These are phyloP conservation scores for Microplitis demolitor DNA, from an alignment of 1,140 invertebrate genomes.

Conservation along the genomic window DNA sequence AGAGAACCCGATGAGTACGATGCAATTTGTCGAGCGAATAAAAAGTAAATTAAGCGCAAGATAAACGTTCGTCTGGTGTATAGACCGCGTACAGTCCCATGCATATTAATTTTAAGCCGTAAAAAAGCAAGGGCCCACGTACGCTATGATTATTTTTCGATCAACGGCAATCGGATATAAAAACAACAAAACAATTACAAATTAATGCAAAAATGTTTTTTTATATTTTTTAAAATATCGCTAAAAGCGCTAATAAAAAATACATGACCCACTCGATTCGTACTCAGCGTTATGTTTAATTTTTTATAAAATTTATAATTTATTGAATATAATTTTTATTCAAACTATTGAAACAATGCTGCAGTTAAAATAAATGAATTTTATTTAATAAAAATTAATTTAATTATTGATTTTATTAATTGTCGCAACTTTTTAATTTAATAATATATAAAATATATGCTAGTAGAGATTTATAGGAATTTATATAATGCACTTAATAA, in stretches of 20 bases:
- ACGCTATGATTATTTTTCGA: conserved; percentile 56
- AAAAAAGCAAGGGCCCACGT: conserved; percentile 46
- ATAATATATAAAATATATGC: too few relatives aligned
- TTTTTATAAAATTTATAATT: too few relatives aligned
- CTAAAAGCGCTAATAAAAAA: conserved; percentile 6
- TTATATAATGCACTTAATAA: too few relatives aligned
- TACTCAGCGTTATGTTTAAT: too few relatives aligned
- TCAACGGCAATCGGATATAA: conserved; percentile 46
- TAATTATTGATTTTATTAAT: too few relatives aligned
- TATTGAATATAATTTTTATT: too few relatives aligned
- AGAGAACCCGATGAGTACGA: conserved; percentile 5
- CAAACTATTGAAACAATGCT: too few relatives aligned
- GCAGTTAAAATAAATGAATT: too few relatives aligned
- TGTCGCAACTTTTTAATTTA: too few relatives aligned
- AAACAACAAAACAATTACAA: conserved; percentile 55
- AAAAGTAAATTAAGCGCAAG: conserved; percentile 61
- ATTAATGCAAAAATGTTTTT: conserved; percentile 31
- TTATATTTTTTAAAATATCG: conserved; percentile 4
- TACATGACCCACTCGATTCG: too few relatives aligned
- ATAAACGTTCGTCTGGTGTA: conserved; percentile 51
- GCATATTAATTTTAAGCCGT: conserved; percentile 62
- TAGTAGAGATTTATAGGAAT: too few relatives aligned
- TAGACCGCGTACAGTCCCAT: conserved; percentile 43
- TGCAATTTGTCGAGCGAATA: conserved; percentile 58
- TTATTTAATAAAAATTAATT: too few relatives aligned